Base-by-base conservation (phyloP, 2,113 vertebrate species). In the Spilogale gracilis region DNA sequence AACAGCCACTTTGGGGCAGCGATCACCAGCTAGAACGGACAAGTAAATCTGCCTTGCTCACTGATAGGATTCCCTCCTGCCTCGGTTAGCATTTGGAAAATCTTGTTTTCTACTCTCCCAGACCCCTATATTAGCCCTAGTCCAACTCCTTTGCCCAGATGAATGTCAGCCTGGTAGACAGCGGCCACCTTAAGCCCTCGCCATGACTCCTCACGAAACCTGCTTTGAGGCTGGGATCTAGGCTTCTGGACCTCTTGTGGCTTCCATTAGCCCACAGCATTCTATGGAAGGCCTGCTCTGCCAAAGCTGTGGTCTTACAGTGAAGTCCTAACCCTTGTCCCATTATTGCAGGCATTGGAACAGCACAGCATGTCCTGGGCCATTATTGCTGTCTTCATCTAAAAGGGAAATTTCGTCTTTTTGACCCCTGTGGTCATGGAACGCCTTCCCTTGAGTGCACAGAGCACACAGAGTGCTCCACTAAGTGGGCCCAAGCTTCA, bases 311-410 rank as follows among this genome's bases (percentile, higher is more conserved):
- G 32, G 93, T 50, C 91, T 63, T n/a, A 43, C 81, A 84, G 61
- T 1, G 18, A 95, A 89, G 83, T 32, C 71, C 58, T 94, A 90
- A 92, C 80, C 69, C 61, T 96, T 98, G 69, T 92, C 71, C 84
- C 71, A 93, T 95, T 97, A 95, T 92, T 96, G 61, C 43, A 94
- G 65, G 23, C 56, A 81, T 4, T 92, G 74, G 54, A 56, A 80
- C 45, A 91, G 94, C 69, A 97, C 92, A 91, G 7, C 48, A 69
- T 92, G 88, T 96, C 71, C 76, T n/a, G 52, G 30, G 76, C 50
- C 48, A 81, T 95, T 89, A 88, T 20, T 95, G 52, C 23, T 92
- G 76, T 89, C 94, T 95, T 94, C 63, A 97, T 96, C 94, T 94
- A 91, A 97, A 96, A 88, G 54, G 58, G 83, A 90, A 89, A 92